These are phyloP conservation scores for Chromis chromis DNA, from an alignment of 2,797 vertebrate species.

Conservation along the genomic window DNA sequence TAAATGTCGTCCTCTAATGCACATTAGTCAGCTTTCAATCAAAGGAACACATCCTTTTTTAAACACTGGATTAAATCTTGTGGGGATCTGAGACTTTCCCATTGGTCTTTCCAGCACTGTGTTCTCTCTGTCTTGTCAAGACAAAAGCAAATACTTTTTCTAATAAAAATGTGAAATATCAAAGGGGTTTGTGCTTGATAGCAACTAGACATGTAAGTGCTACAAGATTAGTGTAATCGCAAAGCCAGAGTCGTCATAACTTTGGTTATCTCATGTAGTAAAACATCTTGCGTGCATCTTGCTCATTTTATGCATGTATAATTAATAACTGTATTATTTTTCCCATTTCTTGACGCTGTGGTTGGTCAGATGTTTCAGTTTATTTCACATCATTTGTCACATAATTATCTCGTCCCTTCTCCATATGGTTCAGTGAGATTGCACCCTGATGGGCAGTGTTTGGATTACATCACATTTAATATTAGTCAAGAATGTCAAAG, in stretches of 20 bases:
- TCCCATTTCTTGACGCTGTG: too few species aligned
- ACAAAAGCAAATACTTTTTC: background rate
- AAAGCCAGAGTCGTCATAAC: background rate
- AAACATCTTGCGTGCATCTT: background rate
- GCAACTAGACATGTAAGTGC: background rate
- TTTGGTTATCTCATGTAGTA: background rate
- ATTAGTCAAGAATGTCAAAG: conserved; percentile 11
- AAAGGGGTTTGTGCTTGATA: background rate
- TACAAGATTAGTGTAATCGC: background rate
- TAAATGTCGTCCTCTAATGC: conserved; percentile 46
- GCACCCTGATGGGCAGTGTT: conserved; percentile 18
- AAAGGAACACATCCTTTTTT: conserved; percentile 29
- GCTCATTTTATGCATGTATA: too few species aligned
- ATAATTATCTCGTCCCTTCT: conserved; percentile 14
- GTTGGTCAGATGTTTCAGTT: background rate
- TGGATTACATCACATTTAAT: background rate
- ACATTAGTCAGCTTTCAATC: conserved; percentile 54
- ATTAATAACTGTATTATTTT: too few species aligned
- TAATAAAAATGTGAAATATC: background rate
- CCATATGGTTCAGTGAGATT: conserved; percentile 28
- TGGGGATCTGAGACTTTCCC: background rate
- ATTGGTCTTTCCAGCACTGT: background rate
- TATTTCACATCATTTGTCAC: conserved; percentile 9
- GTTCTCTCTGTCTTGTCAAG: conserved; percentile 3
- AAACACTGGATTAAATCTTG: conserved; percentile 9